Evolutionary conservation across 2,888 invertebrate species (phyloP).

Genomic region (Pristionchus exspectatus): DNA sequence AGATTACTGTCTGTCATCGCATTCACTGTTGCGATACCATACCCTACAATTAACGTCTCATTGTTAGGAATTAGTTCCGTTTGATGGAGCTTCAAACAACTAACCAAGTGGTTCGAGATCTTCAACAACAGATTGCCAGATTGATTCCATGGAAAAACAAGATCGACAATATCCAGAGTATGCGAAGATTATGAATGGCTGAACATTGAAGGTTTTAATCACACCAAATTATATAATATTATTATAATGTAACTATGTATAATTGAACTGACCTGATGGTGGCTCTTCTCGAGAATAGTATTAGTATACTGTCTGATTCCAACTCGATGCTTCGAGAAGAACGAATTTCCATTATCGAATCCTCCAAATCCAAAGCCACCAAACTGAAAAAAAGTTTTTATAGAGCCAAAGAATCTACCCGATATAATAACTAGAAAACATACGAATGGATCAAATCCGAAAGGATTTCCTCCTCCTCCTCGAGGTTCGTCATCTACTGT

Average conservation of each 20-base stretch:
- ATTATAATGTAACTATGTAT: conserved; percentile 55
- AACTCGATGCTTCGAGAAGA: conserved; percentile 72
- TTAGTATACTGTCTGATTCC: conserved; percentile 70
- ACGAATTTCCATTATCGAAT: conserved; percentile 62
- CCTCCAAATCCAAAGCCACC: conserved; percentile 65
- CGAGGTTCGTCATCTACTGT: conserved; percentile 71
- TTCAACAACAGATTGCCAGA: conserved; percentile 79
- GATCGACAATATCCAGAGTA: conserved; percentile 81
- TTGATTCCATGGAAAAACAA: conserved; percentile 80
- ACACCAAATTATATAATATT: neutral
- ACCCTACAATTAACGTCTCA: conserved; percentile 73
- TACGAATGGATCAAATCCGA: conserved; percentile 70
- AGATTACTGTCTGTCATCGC: conserved; percentile 79
- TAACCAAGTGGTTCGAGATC: conserved; percentile 80
- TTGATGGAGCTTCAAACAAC: neutral
- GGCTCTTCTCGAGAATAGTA: conserved; percentile 67
- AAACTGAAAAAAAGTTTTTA: conserved; percentile 58
- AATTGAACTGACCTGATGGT: conserved; percentile 52
- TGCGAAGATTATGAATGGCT: conserved; percentile 80
- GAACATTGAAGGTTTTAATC: conserved; percentile 75
- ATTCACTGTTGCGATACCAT: conserved; percentile 81
- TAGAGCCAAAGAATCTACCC: neutral
- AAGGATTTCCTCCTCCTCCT: conserved; percentile 51
- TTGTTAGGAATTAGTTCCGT: no score
- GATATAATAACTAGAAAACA: conserved; percentile 56